Evolutionary conservation across 2,797 vertebrate genomes (phyloP), one percentile per base, ranked within the genome.

Genomic region (Taeniopygia guttata): DNA sequence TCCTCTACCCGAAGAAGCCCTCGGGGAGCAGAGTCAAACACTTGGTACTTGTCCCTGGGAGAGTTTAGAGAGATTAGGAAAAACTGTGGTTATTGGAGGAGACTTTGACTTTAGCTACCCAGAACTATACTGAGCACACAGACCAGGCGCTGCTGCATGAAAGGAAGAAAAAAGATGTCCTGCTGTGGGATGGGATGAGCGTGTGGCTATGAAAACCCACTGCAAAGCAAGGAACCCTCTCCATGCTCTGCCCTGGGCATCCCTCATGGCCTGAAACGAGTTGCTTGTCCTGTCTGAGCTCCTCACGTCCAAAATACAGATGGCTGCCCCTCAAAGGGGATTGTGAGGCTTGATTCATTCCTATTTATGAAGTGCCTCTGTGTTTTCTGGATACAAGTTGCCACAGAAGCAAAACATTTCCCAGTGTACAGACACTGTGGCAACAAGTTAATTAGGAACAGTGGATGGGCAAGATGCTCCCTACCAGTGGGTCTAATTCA

Each of bases 1-100:
- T 99, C 99, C 92, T 99, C 99, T 15, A 99, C 99, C 5, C 99
- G 98, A 87, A 99, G 97, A 97, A 99, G 99, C 25, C 99, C 98
- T n/a, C 99, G 97, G 0, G 98, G 97, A 78, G 99, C 99, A 0
- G 99, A 99, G 96, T 99, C 99, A 54, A 99, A 98, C 68, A 99
- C 99, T 96, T 99, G 99, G 96, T 98, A 99, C 96, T 98, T 99
- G 87, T 99, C 99, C 63, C 99, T 98, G 92, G 34, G 63, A 81
- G 20, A 72, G 36, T 69, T 89, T 30, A 86, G 45, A 89, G 56
- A 75, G 55, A 32, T 34, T 27, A 74, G 55, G 46, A 55, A 51
- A 73, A 81, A 6, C 15, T 17, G 78, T 32, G 36, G n/a, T 78
- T 64, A 38, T 62, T 16, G 14, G 55, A 48, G 30, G 25, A 86